These are phyloP conservation scores for Myocastor coypus DNA, from an alignment of 2,113 vertebrate species.

Conservation along the genomic window DNA sequence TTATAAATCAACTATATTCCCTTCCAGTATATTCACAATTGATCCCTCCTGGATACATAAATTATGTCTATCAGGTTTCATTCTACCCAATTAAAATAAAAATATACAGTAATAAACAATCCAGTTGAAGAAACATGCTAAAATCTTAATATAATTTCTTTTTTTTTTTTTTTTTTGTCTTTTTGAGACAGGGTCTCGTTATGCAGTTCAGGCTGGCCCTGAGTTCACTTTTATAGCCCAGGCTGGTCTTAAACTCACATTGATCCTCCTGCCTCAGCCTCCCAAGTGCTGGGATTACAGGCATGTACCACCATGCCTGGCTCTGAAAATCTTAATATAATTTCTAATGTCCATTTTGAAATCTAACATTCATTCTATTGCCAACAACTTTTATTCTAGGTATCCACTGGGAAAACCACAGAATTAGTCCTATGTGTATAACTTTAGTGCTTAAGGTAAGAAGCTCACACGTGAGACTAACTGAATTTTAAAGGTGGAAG, in stretches of 20 bases:
- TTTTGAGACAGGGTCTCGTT: too few relatives aligned
- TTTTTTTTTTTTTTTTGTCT: too few relatives aligned
- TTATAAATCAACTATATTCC: background rate
- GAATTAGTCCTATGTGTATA: background rate
- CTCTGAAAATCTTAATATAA: background rate
- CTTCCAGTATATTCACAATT: background rate
- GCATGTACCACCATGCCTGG: too few relatives aligned
- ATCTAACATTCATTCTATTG: constrained; percentile 5
- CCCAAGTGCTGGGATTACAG: too few relatives aligned
- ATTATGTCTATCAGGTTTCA: background rate
- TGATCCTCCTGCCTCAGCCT: too few relatives aligned
- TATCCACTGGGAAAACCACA: background rate
- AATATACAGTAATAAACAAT: background rate
- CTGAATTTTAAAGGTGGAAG: background rate
- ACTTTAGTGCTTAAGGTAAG: background rate
- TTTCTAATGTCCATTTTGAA: constrained; percentile 1
- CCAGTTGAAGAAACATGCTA: constrained; percentile 17
- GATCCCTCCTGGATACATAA: background rate
- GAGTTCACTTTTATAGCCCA: too few relatives aligned
- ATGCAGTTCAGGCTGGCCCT: too few relatives aligned
- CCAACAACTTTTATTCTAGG: background rate
- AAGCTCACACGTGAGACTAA: background rate
- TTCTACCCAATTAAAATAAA: background rate
- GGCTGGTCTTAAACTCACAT: too few relatives aligned
- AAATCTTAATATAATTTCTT: constrained; percentile 51